Evolutionary conservation across 2,797 vertebrate species (phyloP), one percentile per base, ranked within the genome.

Genomic region (Acanthornis magna): DNA sequence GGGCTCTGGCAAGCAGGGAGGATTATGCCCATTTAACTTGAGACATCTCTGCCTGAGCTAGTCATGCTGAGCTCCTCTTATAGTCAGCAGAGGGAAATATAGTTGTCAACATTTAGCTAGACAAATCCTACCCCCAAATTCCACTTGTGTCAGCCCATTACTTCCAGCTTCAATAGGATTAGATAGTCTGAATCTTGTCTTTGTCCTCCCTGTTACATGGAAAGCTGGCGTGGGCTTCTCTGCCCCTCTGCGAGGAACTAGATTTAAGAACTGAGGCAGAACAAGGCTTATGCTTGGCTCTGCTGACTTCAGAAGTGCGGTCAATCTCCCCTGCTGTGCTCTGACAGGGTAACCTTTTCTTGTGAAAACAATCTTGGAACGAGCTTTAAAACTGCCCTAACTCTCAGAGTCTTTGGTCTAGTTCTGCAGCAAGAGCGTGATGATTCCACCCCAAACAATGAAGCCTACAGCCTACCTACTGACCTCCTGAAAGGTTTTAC

Each of bases 331-430:
- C 89, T 78, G 77, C 87, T 78, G 79, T 86, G 85, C 42, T 78
- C 76, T 84, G 79, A 89, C 89, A 89, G 70, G 22, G 55, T 75
- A 97, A 92, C 66, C 70, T 94, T 95, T 94, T 75, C 43, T 78
- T 89, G 70, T 91, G 76, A 95, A 94, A 93, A 78, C 48, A 89
- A 5, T 83, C 68, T 66, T 85, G 62, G 50, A 94, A 91, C 10
- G 85, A 92, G 75, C 55, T 88, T 92, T 92, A 73, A 92, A 92
- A 89, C 61, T 83, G 42, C 29, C 36, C 26, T 90, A 89, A 93
- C 45, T 71, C 85, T 53, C 76, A 67, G 15, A 53, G n/a, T 14
- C 55, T 81, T 93, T 11, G 4, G 43, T 70, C 61, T 66, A 84
- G 40, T 58, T 77, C 36, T 40, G 73, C 54, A 81, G 63, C 26